These are phyloP conservation scores for Anas platyrhynchos DNA, from an alignment of 2,113 vertebrate genomes.

Conservation along the genomic window DNA sequence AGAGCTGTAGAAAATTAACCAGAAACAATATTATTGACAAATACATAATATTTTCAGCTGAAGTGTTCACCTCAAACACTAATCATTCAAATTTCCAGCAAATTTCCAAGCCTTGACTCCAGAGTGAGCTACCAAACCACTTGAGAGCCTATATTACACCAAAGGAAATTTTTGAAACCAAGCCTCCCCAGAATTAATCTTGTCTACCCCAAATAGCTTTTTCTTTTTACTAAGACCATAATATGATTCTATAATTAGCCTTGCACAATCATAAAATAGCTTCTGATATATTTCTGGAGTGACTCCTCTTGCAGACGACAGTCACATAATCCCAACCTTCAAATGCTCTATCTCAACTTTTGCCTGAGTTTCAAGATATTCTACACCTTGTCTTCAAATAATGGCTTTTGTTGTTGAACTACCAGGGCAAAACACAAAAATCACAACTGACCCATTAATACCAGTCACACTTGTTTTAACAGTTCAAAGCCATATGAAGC, in stretches of 20 bases:
- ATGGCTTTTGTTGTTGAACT: neutral
- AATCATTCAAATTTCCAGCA: neutral
- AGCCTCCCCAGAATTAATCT: neutral
- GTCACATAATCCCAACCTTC: neutral
- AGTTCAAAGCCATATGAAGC: neutral
- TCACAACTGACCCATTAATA: neutral
- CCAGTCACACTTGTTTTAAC: neutral
- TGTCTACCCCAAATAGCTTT: neutral
- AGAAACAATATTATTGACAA: neutral
- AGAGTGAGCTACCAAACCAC: neutral
- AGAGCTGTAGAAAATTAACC: neutral
- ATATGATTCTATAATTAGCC: neutral
- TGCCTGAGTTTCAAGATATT: neutral
- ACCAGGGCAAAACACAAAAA: neutral
- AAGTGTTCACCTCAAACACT: neutral
- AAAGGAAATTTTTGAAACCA: neutral
- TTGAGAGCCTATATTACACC: neutral
- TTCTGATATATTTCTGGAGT: neutral
- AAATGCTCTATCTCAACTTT: neutral
- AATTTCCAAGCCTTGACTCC: neutral
- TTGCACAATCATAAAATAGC: neutral
- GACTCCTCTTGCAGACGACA: neutral
- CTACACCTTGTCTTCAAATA: neutral
- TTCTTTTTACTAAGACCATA: neutral
- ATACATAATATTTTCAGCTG: neutral